Conservation (phyloP, 2,888 invertebrate species). For the Polydrusus cervinus region DNA sequence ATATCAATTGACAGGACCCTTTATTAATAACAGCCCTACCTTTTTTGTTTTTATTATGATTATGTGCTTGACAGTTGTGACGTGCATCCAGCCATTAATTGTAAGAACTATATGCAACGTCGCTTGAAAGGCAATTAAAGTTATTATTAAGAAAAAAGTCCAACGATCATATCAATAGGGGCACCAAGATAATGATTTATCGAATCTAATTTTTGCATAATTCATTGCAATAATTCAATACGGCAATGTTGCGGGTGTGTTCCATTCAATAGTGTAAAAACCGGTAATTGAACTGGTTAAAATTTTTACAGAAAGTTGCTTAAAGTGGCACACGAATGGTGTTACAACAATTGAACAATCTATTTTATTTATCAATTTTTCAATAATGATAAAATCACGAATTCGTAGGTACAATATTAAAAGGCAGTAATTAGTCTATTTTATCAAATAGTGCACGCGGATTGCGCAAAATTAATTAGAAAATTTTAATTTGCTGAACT, state of each 20-base stretch:
- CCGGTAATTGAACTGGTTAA: conserved; percentile 14
- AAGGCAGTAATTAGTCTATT: conserved; percentile 19
- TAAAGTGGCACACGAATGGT: conserved; percentile 13
- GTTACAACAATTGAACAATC: conserved; percentile 26
- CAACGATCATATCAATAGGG: not conserved
- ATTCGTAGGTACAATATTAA: not conserved
- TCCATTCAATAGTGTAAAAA: not conserved
- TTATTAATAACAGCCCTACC: too few species aligned
- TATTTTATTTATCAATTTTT: conserved; percentile 13
- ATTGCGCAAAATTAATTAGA: conserved; percentile 8
- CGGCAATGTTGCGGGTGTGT: conserved; percentile 2
- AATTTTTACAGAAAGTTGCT: conserved; percentile 26
- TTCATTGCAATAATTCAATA: not conserved
- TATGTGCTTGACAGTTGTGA: too few species aligned
- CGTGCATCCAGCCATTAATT: too few species aligned
- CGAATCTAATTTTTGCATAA: conserved; percentile 15
- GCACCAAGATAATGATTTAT: conserved; percentile 12
- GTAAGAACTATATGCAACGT: too few species aligned
- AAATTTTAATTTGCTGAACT: not conserved
- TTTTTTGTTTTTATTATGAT: too few species aligned
- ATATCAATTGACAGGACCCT: too few species aligned
- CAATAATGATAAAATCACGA: conserved; percentile 19
- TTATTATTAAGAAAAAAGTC: not conserved
- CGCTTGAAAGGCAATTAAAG: too few species aligned
- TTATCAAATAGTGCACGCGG: conserved; percentile 2